phyloP scores from a whole-genome alignment of 2,113 vertebrate species.

The Cygnus buccinator region DNA sequence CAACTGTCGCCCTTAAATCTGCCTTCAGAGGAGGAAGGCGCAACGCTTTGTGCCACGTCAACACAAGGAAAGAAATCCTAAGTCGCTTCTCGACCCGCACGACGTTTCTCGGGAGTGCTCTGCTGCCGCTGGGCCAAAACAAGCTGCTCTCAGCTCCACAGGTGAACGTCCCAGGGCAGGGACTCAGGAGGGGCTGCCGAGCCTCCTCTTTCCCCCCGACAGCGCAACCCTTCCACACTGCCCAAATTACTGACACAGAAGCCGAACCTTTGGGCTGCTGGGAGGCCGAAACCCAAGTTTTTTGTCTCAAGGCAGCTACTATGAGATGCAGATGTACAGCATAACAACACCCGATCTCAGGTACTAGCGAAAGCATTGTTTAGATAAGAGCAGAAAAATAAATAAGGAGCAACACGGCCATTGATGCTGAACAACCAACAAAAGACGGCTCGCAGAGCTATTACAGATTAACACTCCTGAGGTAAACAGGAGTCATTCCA shows the following conservation, averaged over 20 bases:
- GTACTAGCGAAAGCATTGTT: no score
- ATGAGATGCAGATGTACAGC: background rate
- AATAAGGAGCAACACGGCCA: no score
- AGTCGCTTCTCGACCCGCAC: background rate
- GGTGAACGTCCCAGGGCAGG: background rate
- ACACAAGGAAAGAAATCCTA: background rate
- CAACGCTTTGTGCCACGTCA: accelerated
- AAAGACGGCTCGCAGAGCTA: no score
- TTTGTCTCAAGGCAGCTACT: background rate
- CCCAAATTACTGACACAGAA: background rate
- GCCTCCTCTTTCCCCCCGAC: background rate
- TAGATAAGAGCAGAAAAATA: no score
- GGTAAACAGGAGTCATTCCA: no score
- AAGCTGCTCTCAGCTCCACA: background rate
- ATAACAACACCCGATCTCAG: background rate
- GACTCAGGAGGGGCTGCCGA: background rate
- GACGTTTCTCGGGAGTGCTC: background rate
- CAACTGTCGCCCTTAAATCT: background rate
- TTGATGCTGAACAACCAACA: no score
- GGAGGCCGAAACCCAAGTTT: background rate
- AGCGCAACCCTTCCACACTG: background rate
- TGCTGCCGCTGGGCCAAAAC: background rate
- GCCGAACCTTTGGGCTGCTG: background rate
- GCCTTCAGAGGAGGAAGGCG: background rate
- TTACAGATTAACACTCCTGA: no score